A percentile compares a stretch with the other conserved stretches of the same genome.
Evolutionary conservation across 1,140 invertebrate species (phyloP).

Genomic region (Bombyx mandarina): DNA sequence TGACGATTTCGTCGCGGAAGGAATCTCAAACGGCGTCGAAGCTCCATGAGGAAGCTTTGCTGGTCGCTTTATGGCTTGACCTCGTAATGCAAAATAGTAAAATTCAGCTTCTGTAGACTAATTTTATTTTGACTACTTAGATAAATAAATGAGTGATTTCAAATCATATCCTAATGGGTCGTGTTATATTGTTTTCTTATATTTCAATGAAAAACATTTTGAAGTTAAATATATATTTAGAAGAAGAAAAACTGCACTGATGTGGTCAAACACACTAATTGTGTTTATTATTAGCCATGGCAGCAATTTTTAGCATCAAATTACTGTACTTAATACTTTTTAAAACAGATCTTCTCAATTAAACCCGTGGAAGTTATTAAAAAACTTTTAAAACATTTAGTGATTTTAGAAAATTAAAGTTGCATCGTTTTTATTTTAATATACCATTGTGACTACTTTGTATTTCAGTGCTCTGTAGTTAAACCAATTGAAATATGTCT

Average conservation of each 20-base stretch:
- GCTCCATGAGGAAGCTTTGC: neutral
- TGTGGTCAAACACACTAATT: too few relatives aligned
- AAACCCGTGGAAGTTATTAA: neutral
- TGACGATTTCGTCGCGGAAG: slow-evolving; percentile 1
- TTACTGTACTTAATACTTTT: slow-evolving; percentile 12
- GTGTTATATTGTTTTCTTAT: too few relatives aligned
- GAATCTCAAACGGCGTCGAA: slow-evolving; percentile 18
- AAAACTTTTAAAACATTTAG: neutral
- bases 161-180: slow-evolving; percentile 48
- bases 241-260: too few relatives aligned
- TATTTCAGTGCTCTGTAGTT: too few relatives aligned
- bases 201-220: too few relatives aligned
- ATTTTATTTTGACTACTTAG: slow-evolving; percentile 2
- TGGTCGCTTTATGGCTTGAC: slow-evolving; percentile 9
- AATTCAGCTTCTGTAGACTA: slow-evolving; percentile 8
- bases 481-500: too few relatives aligned
- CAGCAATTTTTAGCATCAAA: too few relatives aligned
- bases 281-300: too few relatives aligned
- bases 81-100: slow-evolving; percentile 18
- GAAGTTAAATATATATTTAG: too few relatives aligned
- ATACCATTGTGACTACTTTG: too few relatives aligned
- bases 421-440: too few relatives aligned
- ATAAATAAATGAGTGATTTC: slow-evolving; percentile 44
- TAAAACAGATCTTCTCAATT: slow-evolving; percentile 10
- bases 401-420: too few relatives aligned